Evolutionary conservation across 2,797 vertebrate species (phyloP), one percentile per base, ranked within the genome.

Genomic region (Sebastes reedi): DNA sequence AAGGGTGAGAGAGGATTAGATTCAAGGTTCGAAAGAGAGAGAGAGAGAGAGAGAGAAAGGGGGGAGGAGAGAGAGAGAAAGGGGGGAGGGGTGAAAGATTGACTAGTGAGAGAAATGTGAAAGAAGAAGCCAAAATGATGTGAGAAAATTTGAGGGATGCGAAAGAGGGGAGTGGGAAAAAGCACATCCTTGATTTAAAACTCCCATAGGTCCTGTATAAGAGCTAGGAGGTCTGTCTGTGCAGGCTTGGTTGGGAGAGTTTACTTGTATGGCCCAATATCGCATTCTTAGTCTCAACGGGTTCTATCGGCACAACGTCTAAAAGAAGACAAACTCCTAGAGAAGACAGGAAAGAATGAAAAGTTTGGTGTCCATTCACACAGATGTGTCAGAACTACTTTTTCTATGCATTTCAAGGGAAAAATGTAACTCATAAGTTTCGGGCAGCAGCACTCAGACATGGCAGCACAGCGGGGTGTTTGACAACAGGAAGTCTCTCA

Each of bases 151-250:
- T 66, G 34, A 82, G 69, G 32, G 81, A 85, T 54, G 67, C 68
- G 82, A 80, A 42, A 69, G 77, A 71, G 74, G 46, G 81, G 64
- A 77, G 72, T 46, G 76, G 69, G 75, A 81, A 60, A 25, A 75
- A 55, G 75, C 71, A 83, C 75, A 59, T 85, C 83, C 62, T 30
- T 82, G 88, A 91, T 91, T 90, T 89, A 90, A 85, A 84, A 75
- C 64, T 87, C 92, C 88, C 88, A 81, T 22, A 73, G 86, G 87
- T 81, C 71, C 85, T 9, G 55, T 82, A 64, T 10, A 75, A 66
- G 11, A 89, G 62, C 71, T 65, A 56, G 87, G 87, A 87, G 89
- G 84, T 90, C 88, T 78, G 11, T 59, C 3, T 61, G 39, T 72
- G 58, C 75, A 42, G 74, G 60, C 36, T 16, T 39, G 34, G 11